phyloP scores from a whole-genome alignment of 2,888 invertebrate genomes.

The Diarsia brunnea region DNA sequence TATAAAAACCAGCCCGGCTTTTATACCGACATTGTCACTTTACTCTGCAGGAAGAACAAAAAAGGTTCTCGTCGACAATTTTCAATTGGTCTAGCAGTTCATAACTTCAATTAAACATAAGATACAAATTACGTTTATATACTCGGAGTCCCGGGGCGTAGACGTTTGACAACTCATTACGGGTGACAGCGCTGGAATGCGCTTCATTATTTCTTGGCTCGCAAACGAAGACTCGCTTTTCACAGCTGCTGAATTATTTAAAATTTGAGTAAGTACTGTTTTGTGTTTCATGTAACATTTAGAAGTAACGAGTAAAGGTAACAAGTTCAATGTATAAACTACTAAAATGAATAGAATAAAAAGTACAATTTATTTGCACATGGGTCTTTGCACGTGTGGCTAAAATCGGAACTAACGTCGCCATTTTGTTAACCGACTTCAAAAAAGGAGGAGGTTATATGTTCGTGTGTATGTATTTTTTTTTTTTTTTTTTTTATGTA shows the following conservation, averaged over 20 bases:
- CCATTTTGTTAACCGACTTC: too few species aligned
- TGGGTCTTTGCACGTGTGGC: neutral
- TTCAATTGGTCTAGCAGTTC: conserved; percentile 38
- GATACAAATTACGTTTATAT: conserved; percentile 58
- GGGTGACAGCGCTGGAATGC: conserved; percentile 73
- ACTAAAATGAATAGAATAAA: neutral
- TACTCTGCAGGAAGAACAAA: neutral
- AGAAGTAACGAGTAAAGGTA: neutral
- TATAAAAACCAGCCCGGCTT: conserved; percentile 10
- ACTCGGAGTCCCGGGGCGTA: conserved; percentile 42
- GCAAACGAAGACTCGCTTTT: conserved; percentile 70
- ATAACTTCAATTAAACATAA: conserved; percentile 52
- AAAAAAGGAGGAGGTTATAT: too few species aligned
- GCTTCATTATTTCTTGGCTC: conserved; percentile 79
- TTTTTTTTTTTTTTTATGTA: too few species aligned
- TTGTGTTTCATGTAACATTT: conserved; percentile 40
- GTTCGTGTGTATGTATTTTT: too few species aligned
- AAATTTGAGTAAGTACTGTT: conserved; percentile 53
- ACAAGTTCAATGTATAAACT: neutral
- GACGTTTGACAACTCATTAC: conserved; percentile 81
- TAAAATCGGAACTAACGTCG: too few species aligned
- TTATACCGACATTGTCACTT: neutral
- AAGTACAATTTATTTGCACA: neutral
- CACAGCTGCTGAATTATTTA: conserved; percentile 71
- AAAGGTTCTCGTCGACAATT: conserved; percentile 14